Percentiles rank a stretch among this genome's conserved stretches.
Conservation (phyloP, 2,797 vertebrate species). For the Spinibarbus caldwelli region DNA sequence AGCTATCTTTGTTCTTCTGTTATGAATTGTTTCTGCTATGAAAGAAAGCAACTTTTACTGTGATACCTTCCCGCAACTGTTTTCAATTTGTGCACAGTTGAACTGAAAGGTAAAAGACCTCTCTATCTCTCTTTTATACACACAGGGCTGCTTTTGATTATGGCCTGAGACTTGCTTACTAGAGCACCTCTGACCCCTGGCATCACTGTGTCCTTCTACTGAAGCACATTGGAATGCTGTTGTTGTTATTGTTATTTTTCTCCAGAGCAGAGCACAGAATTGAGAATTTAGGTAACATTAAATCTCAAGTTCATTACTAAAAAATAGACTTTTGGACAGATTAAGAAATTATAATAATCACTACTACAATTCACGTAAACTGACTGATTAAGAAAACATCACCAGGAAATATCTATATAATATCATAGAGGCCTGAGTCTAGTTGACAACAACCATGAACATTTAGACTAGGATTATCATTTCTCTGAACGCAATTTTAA, state of each 20-base stretch:
- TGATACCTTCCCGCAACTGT: conserved; percentile 11
- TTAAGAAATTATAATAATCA: too few relatives aligned
- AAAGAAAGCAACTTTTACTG: conserved; percentile 35
- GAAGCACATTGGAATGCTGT: conserved; percentile 24
- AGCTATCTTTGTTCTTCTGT: conserved; percentile 6
- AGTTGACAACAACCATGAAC: not conserved
- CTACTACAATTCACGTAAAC: too few relatives aligned
- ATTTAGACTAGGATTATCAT: too few relatives aligned
- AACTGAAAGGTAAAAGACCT: not conserved
- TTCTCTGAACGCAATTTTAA: not conserved
- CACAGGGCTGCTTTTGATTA: conserved; percentile 37
- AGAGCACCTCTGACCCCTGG: conserved; percentile 35
- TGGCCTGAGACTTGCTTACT: not conserved
- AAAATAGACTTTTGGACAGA: too few relatives aligned
- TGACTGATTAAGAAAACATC: too few relatives aligned
- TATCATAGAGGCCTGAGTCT: not conserved
- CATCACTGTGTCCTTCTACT: conserved; percentile 8
- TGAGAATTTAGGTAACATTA: not conserved
- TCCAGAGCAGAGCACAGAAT: not conserved
- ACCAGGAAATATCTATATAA: not conserved
- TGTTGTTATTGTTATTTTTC: conserved; percentile 6
- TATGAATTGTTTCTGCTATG: not conserved
- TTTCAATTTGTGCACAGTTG: conserved; percentile 35
- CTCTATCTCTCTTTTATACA: not conserved
- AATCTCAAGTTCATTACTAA: not conserved